A percentile compares a stretch with the other conserved stretches of the same genome.
These are phyloP conservation scores for Pangasianodon gigas DNA, from an alignment of 2,113 vertebrate species.

Conservation along the genomic window DNA sequence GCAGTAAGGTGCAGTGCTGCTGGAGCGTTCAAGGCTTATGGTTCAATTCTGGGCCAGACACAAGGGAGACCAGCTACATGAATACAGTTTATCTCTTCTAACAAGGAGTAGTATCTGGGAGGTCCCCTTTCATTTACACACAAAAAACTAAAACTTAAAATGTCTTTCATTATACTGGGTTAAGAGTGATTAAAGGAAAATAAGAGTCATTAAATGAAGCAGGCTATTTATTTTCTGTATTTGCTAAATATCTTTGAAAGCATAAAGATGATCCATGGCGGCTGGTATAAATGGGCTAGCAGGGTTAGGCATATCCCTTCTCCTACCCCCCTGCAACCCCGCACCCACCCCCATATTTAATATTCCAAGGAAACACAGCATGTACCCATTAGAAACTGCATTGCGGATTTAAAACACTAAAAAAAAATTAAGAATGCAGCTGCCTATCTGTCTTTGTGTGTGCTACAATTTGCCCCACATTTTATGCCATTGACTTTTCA, in stretches of 20 bases:
- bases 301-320: not conserved
- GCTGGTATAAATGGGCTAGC: not conserved
- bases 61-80: not conserved
- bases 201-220: not conserved
- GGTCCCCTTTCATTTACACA: not conserved
- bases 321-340: not conserved
- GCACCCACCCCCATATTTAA: not conserved
- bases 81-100: not conserved
- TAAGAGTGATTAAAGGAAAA: not conserved
- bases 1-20: slow-evolving; percentile 7
- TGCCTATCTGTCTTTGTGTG: not conserved
- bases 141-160: not conserved
- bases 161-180: not conserved
- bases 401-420: not conserved
- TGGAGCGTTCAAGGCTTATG: not conserved
- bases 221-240: not conserved
- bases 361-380: not conserved
- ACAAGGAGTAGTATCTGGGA: not conserved
- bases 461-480: not conserved
- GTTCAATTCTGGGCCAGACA: not conserved
- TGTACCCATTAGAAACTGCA: not conserved
- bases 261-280: not conserved
- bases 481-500: not conserved
- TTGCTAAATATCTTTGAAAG: not conserved
- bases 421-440: not conserved